These are phyloP conservation scores for Diadumene lineata DNA, from an alignment of 92 coral and sea anemone genomes.

Conservation along the genomic window DNA sequence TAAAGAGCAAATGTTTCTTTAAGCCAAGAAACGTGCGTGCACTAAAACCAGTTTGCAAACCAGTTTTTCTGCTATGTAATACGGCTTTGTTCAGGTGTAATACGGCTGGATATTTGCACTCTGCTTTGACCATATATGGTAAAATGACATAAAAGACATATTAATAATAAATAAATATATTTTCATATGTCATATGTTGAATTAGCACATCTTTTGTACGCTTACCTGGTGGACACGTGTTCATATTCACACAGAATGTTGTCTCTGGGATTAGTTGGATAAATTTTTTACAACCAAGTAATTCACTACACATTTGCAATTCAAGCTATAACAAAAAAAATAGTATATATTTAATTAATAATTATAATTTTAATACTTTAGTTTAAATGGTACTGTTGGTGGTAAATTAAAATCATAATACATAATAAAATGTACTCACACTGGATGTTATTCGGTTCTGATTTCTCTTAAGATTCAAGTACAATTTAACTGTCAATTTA, in stretches of 20 bases:
- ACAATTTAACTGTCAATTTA: neutral
- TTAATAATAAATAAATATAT: no score
- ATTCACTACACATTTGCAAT: neutral
- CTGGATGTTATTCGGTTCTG: constrained; percentile 16
- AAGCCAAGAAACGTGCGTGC: no score
- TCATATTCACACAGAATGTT: constrained; percentile 24
- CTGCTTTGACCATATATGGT: no score
- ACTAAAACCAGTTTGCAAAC: no score
- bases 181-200: no score
- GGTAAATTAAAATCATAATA: no score
- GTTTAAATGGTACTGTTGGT: neutral
- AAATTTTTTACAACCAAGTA: neutral
- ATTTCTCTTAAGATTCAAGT: constrained; percentile 10
- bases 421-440: constrained; percentile 6
- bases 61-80: no score
- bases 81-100: no score
- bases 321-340: neutral
- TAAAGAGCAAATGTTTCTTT: no score
- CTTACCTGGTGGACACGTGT: constrained; percentile 5
- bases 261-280: neutral
- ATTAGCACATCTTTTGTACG: no score
- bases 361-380: neutral
- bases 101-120: no score
- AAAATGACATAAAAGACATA: no score
- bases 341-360: neutral